These are phyloP conservation scores for Telmatochromis brichardi DNA, from an alignment of 2,113 vertebrate genomes.

Conservation along the genomic window DNA sequence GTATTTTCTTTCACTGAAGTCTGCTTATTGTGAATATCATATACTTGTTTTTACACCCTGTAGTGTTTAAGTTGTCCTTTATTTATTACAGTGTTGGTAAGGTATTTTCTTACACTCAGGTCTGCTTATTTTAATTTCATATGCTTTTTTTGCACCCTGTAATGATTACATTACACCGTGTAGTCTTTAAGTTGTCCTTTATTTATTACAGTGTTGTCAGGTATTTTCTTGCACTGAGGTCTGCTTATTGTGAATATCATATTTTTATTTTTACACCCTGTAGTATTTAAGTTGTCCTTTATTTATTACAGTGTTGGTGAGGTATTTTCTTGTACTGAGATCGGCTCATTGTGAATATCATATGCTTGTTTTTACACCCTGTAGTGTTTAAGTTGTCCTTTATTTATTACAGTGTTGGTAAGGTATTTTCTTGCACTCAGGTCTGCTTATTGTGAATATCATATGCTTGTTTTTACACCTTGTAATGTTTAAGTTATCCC, in stretches of 20 bases:
- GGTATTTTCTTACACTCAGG: accelerated
- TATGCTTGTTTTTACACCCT: accelerated
- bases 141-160: accelerated
- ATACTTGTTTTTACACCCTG: accelerated
- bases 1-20: accelerated
- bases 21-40: no score
- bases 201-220: accelerated
- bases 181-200: no score
- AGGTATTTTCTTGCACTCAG: accelerated
- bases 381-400: accelerated
- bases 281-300: accelerated
- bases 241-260: accelerated
- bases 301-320: accelerated
- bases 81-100: accelerated
- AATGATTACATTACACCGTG: no score
- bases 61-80: accelerated
- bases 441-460: accelerated
- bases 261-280: accelerated
- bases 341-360: accelerated
- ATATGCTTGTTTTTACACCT: accelerated
- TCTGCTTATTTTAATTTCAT: no score
- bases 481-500: accelerated
- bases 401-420: accelerated
- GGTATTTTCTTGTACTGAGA: accelerated
- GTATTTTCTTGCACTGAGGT: accelerated